Evolutionary conservation across 2,113 vertebrate species (phyloP), one percentile per base, ranked within the genome.

Genomic region (Tetrao urogallus): DNA sequence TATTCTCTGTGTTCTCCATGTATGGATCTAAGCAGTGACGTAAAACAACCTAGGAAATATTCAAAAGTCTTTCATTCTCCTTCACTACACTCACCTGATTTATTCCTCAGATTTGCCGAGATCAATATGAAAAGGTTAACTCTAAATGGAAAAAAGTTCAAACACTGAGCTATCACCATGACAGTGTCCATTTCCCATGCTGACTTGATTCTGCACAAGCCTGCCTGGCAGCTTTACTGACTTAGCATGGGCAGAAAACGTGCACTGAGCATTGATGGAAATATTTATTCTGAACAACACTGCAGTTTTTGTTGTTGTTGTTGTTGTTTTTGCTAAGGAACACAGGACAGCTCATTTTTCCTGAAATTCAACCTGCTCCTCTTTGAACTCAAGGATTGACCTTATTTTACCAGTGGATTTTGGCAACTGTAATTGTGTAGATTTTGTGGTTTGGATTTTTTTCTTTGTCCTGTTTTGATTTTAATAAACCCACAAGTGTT

Each of bases 101-200:
- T 92, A 82, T 89, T 86, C 85, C 47, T 86, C 50, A 91, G 82
- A 78, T 78, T n/a, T 91, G 8, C 42, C 69, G 82, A 88, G 77
- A 94, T 90, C 93, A 71, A 94, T 91, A 78, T 61, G 38, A 93
- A 90, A 71, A 81, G 11, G 17, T 24, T 80, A 88, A 69, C 57
- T 93, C 38, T 58, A 94, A 86, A 54, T 45, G 19, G 82, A 75
- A 73, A 84, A 81, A 84, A 56, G 50, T 38, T 91, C 82, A 86
- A 76, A 34, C 30, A 54, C 43, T 4, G n/a, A 96, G 88, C 85
- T 73, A 91, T 96, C 93, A 90, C 91, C 91, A 95, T 94, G 93
- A 27, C 82, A 94, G 85, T 73, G 93, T 90, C 89, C 90, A 94
- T 95, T 95, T 94, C 86, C 93, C 61, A 45, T 70, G 90, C 89